Evolutionary conservation across 2,113 vertebrate genomes (phyloP).

Genomic region (Excalfactoria chinensis): DNA sequence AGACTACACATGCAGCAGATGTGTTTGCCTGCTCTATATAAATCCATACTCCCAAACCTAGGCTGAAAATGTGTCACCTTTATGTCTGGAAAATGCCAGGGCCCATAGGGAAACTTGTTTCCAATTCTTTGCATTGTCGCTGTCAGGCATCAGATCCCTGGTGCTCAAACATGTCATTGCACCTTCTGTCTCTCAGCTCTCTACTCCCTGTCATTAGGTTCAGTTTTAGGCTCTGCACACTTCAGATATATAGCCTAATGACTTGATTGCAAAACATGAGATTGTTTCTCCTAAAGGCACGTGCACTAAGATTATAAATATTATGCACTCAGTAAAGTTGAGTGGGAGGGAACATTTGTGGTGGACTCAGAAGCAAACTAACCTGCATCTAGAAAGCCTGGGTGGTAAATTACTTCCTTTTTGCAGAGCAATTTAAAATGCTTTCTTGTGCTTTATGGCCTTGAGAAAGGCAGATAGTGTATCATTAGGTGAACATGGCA

Average conservation of each 20-base stretch:
- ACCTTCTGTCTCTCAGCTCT: constrained; percentile 42
- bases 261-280: background rate
- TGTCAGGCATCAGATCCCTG: background rate
- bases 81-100: constrained; percentile 49
- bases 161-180: background rate
- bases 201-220: background rate
- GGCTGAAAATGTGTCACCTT: constrained; percentile 51
- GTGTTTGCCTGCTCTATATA: constrained; percentile 71
- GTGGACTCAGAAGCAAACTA: constrained; percentile 15
- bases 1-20: constrained; percentile 40
- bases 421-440: background rate
- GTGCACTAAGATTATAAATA: background rate
- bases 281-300: background rate
- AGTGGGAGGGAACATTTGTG: background rate
- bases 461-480: background rate
- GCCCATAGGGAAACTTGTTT: constrained; percentile 15
- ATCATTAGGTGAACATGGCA: background rate
- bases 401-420: background rate
- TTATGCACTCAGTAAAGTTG: background rate
- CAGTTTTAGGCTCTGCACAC: background rate
- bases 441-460: background rate
- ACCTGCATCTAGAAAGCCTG: background rate
- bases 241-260: background rate
- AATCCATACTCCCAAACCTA: constrained; percentile 35
- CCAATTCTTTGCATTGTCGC: background rate